Evolutionary conservation across 2,888 invertebrate species (phyloP).

Genomic region (Brachypalpus laphriformis): DNA sequence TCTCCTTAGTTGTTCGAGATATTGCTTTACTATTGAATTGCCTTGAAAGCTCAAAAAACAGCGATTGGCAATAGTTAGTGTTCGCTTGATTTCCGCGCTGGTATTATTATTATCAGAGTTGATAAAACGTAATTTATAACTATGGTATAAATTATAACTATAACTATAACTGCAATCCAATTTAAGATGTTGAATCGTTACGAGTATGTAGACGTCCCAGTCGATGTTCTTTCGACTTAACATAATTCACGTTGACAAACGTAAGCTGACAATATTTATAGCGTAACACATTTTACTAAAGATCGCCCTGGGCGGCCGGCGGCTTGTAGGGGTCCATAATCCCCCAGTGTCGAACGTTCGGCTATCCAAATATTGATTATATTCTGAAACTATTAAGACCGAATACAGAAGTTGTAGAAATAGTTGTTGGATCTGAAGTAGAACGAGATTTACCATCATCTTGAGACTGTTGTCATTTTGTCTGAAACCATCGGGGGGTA

Average conservation of each 20-base stretch:
- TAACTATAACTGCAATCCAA: not conserved
- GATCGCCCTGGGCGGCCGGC: not conserved
- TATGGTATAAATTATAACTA: too few species aligned
- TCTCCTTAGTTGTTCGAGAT: too few species aligned
- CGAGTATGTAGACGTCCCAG: too few species aligned
- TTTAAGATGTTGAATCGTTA: not conserved
- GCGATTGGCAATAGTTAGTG: too few species aligned
- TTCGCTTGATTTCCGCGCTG: too few species aligned
- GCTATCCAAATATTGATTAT: slow-evolving; percentile 64
- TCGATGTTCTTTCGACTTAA: slow-evolving; percentile 25
- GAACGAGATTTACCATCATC: slow-evolving; percentile 58
- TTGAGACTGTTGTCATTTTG: slow-evolving; percentile 56
- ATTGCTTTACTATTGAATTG: too few species aligned
- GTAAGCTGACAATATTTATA: slow-evolving; percentile 61
- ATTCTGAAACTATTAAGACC: slow-evolving; percentile 52
- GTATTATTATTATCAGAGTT: too few species aligned
- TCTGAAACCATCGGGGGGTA: slow-evolving; percentile 49
- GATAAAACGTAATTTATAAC: too few species aligned
- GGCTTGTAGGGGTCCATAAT: slow-evolving; percentile 6
- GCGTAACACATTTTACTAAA: slow-evolving; percentile 45
- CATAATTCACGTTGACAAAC: slow-evolving; percentile 69
- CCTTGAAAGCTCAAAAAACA: too few species aligned
- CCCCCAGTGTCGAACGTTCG: slow-evolving; percentile 25
- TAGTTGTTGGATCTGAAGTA: slow-evolving; percentile 9
- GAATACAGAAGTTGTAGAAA: slow-evolving; percentile 24